These are phyloP conservation scores for Tokudaia muenninki DNA, from an alignment of 2,797 vertebrate species.

Conservation along the genomic window DNA sequence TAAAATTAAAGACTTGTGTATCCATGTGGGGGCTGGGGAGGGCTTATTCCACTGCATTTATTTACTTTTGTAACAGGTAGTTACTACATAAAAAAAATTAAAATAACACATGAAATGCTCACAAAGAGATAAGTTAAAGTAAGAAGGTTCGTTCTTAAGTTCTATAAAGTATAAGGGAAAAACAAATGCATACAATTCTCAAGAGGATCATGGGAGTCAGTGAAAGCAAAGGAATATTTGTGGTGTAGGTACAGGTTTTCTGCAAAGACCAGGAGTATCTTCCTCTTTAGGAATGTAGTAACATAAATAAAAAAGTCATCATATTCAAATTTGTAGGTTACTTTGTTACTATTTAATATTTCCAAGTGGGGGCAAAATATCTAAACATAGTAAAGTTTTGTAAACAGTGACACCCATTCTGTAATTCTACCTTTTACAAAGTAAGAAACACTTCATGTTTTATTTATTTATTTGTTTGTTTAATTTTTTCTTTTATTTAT, in stretches of 20 bases:
- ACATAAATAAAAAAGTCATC: conserved; percentile 37
- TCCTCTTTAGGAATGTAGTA: background rate
- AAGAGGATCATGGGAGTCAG: background rate
- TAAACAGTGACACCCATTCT: background rate
- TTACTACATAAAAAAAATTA: conserved; percentile 41
- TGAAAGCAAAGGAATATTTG: background rate
- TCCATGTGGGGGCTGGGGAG: background rate
- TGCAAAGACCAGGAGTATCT: background rate
- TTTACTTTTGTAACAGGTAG: conserved; percentile 58
- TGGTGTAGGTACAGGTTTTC: background rate
- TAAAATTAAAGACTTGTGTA: background rate
- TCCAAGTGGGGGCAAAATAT: conserved; percentile 4
- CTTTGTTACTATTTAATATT: conserved; percentile 55
- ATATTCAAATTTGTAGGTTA: conserved; percentile 53
- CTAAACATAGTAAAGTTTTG: background rate
- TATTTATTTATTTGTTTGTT: background rate
- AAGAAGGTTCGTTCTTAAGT: background rate
- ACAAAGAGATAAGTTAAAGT: conserved; percentile 38
- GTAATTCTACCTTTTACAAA: conserved; percentile 55
- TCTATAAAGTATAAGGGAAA: background rate
- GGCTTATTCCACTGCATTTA: background rate
- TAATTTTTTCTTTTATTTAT: too few relatives aligned
- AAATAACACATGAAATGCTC: conserved; percentile 50
- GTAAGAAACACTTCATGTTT: background rate
- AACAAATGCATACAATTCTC: background rate